Evolutionary conservation across 2,888 invertebrate genomes (phyloP).

Genomic region (Calameuta idolon): DNA sequence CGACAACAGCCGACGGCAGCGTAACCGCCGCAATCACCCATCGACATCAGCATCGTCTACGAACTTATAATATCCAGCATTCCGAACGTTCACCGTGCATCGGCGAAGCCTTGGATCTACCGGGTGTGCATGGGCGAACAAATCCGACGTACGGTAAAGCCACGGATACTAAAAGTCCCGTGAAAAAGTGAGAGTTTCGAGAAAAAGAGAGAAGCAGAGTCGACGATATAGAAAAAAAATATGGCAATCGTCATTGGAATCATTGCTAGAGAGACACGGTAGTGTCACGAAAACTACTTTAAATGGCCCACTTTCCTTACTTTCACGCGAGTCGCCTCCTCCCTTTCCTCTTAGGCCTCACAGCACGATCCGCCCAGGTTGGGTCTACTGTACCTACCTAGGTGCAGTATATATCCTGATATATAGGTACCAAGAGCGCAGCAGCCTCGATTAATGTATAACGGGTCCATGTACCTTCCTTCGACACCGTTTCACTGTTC

Average conservation of each 20-base stretch:
- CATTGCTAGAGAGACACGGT: not conserved
- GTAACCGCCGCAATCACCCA: not conserved
- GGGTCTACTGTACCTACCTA: not conserved
- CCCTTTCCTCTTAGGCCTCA: not conserved
- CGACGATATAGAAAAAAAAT: not conserved
- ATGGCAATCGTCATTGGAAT: not conserved
- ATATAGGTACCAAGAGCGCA: not conserved
- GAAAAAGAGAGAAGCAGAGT: not conserved
- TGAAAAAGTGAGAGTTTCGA: not conserved
- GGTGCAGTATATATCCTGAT: not conserved
- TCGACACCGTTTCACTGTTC: not conserved
- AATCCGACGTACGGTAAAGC: not conserved
- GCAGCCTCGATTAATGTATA: constrained; percentile 41
- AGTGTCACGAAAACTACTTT: constrained; percentile 16
- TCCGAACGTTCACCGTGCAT: not conserved
- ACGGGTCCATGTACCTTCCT: constrained; percentile 40
- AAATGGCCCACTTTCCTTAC: constrained; percentile 59
- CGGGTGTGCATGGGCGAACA: not conserved
- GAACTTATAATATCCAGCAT: not conserved
- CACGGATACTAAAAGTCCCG: not conserved
- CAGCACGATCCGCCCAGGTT: not conserved
- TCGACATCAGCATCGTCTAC: not conserved
- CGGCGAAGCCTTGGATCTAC: not conserved
- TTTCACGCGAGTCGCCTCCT: constrained; percentile 42
- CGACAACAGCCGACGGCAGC: not conserved